These are phyloP conservation scores for Tokudaia tokunoshimensis DNA, from an alignment of 2,797 vertebrate species.

Conservation along the genomic window DNA sequence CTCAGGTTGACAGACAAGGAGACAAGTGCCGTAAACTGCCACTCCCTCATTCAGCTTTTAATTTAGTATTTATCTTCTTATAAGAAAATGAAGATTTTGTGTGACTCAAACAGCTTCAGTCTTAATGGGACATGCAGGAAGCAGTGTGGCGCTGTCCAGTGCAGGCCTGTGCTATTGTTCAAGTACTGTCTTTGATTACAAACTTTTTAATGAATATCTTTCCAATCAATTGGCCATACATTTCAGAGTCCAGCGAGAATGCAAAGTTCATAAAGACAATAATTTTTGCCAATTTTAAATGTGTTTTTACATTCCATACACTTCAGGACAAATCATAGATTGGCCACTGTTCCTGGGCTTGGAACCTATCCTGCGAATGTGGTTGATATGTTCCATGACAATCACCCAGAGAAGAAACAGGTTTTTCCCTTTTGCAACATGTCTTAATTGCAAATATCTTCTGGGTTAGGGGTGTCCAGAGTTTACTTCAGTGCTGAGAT, in stretches of 20 bases:
- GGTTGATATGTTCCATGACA: too few species aligned
- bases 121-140: too few species aligned
- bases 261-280: not conserved
- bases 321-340: not conserved
- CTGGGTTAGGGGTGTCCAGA: too few species aligned
- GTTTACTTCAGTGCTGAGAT: not conserved
- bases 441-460: too few species aligned
- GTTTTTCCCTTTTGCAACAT: too few species aligned
- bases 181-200: not conserved
- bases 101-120: not conserved
- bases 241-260: not conserved
- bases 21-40: not conserved
- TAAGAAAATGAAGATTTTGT: not conserved
- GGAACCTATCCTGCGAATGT: too few species aligned
- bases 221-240: not conserved
- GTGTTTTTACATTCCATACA: not conserved
- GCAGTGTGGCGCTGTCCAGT: too few species aligned
- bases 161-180: too few species aligned
- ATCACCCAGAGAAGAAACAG: too few species aligned
- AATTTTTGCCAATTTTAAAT: not conserved
- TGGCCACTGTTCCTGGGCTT: too few species aligned
- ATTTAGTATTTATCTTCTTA: not conserved
- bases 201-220: not conserved
- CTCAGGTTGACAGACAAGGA: not conserved
- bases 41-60: not conserved